Evolutionary conservation across 2,113 vertebrate genomes (phyloP), one percentile per base, ranked within the genome.

Genomic region (Solea solea): DNA sequence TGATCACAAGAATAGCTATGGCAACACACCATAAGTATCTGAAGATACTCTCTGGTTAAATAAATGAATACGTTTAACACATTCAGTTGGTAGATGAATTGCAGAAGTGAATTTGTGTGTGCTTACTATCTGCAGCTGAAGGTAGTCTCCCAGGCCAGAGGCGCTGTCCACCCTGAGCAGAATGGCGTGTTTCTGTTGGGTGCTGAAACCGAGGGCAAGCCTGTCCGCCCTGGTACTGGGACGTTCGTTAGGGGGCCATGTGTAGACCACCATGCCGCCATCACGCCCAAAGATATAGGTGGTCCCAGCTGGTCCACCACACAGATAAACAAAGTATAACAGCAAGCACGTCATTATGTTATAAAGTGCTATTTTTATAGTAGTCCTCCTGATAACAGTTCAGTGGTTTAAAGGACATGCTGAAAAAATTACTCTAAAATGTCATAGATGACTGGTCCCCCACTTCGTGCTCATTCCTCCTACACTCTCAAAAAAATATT

Each of bases 241-340:
- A 66, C 98, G 94, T 83, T 99, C 98, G 44, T 99, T 99, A 27
- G 98, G 97, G 71, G 98, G 98, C 98, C 98, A 99, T 0, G 97
- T 99, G 90, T 98, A 99, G 12, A 97, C 93, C 83, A 99, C 97
- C 41, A 98, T 88, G 80, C 98, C 98, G 86, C 98, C 97, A 75
- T 97, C 97, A 89, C 97, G 96, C 78, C 96, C 97, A 90, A 99
- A 99, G 89, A 99, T 99, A 84, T 98, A 99, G 0, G 98, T 99
- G 66, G 97, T 99, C 82, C 98, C 98, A 91, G 96, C 98, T 99
- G 95, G n/a, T 41, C 0, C 5, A 34, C 34, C 12, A 68, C n/a
- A 79, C 42, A 78, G 49, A 83, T 55, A 60, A 42, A 64, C 50
- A 72, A n/a, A 1, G 56, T 21, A 2, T 40, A 59, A 82, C 71